Base-by-base conservation (phyloP, 2,797 vertebrate species). In the Hapalemur alaotrensis region DNA sequence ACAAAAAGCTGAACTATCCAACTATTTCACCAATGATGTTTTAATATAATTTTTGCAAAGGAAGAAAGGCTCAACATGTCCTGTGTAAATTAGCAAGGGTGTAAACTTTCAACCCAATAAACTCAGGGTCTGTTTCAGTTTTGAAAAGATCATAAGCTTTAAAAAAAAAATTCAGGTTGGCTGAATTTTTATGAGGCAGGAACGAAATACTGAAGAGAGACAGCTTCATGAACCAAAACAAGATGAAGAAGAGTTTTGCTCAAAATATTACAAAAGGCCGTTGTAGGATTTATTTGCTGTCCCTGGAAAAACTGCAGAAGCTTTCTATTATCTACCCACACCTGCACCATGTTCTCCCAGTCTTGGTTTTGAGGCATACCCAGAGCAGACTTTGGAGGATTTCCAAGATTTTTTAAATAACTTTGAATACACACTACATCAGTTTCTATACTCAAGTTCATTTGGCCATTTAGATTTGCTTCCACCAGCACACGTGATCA, bases 141-240 rank as follows among this genome's bases (percentile, higher is more conserved):
- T 41, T 91, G 38, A 57, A 95, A 78, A 87, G 79, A 83, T 14
- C 69, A 8, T 57, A 82, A 54, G 17, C 52, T 61, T 78, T 50
- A 69, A 63, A 41, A 54, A 43, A 20, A 28, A 57, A 54, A 48
- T 10, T 17, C 5, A 78, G 13, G 4, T 54, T 32, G 54, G 46
- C 7, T 73, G 57, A 65, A 79, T n/a, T 91, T 84, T 93, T 46
- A 91, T 70, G 35, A 88, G 15, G 78, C 87, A 70, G 73, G 79
- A 91, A 85, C 76, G 11, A 93, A 91, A 85, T 32, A 80, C 25
- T 89, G n/a, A 57, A 91, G 75, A 73, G 83, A 95, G 25, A 81
- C 30, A 35, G 67, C 67, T 38, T 59, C 90, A 28, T 43, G 73
- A 92, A 80, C 25, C 35, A 94, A 72, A 89, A 92, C 73, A 65